Evolutionary conservation across 2,888 invertebrate genomes (phyloP), one percentile per base, ranked within the genome.

Genomic region (Dolichomitus sp.): DNA sequence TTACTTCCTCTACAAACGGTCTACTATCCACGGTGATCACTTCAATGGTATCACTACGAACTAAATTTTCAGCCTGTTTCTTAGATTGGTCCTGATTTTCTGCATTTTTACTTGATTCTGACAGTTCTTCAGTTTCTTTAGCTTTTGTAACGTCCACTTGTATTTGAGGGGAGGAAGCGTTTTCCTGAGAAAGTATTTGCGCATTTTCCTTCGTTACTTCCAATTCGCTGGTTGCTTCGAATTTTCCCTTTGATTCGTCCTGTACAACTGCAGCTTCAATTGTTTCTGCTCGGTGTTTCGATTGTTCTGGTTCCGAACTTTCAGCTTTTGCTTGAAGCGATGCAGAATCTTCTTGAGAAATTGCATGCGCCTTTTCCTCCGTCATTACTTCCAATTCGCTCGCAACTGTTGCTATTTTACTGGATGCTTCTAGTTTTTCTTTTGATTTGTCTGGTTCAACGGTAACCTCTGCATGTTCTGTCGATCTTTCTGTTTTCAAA

Each of bases 21-120:
- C 80, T 69, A 30, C 73, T 69, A 45, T 83, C 80, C 0, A 83
- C 80, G 11, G 80, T 80, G 7, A 83, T 80, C 6, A 83, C 50
- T 59, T 83, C 80, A 27, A 80, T 48, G 1, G 59, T 80, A 59
- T 70, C 73, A 30, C 61, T 68, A 23, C 52, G 14, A 11, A 37
- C 14, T 2, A 68, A 50, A 40, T 23, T 50, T 17, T 48, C 12
- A 2, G 52, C 17, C 52, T 52, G 40, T 48, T 59, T 57, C 17
- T 14, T 57, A 12, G 54, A 59, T 45, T 30, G 78, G 17, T n/a
- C 68, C 37, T 70, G 70, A 11, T 77, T 52, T 42, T 42, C 66
- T 63, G 63, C 33, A 52, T 79, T 79, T 12, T n/a, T 48, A 9
- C 70, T 65, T 9, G 9, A 23, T 48, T 75, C 68, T 23, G 17